A percentile compares a stretch with the other conserved stretches of the same genome.
These are phyloP conservation scores for Ciconia boyciana DNA, from an alignment of 2,113 vertebrate species.

Conservation along the genomic window DNA sequence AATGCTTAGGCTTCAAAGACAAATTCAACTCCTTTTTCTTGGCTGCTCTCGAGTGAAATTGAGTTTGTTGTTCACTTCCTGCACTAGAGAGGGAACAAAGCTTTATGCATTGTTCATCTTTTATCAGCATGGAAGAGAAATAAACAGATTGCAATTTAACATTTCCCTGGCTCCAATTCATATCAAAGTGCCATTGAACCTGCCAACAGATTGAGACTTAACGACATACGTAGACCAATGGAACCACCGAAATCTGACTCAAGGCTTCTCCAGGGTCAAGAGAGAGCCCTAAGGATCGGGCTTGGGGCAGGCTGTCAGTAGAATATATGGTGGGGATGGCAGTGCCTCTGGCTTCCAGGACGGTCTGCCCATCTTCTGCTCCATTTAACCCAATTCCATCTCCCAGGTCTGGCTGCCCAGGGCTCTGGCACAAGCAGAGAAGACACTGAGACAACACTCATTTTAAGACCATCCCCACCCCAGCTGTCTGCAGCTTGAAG, in stretches of 20 bases:
- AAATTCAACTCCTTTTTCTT: conserved; percentile 2
- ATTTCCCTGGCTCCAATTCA: background rate
- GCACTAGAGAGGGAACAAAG: background rate
- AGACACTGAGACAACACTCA: background rate
- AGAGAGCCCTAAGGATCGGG: background rate
- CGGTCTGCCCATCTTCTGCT: background rate
- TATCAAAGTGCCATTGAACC: background rate
- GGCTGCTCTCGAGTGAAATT: background rate
- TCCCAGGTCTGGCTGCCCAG: background rate
- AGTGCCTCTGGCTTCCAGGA: background rate
- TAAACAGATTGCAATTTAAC: background rate
- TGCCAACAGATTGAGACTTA: background rate
- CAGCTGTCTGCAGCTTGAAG: background rate
- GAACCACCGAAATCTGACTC: background rate
- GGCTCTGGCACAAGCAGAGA: background rate
- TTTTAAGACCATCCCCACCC: background rate
- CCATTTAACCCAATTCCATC: background rate
- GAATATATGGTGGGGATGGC: background rate
- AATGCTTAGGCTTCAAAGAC: background rate
- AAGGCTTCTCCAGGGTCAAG: background rate
- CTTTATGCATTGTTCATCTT: background rate
- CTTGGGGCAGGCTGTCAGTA: background rate
- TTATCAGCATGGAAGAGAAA: background rate
- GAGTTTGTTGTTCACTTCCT: background rate
- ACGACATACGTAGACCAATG: background rate